Evolutionary conservation across 2,113 vertebrate genomes (phyloP).

Genomic region (Brienomyrus brachyistius): DNA sequence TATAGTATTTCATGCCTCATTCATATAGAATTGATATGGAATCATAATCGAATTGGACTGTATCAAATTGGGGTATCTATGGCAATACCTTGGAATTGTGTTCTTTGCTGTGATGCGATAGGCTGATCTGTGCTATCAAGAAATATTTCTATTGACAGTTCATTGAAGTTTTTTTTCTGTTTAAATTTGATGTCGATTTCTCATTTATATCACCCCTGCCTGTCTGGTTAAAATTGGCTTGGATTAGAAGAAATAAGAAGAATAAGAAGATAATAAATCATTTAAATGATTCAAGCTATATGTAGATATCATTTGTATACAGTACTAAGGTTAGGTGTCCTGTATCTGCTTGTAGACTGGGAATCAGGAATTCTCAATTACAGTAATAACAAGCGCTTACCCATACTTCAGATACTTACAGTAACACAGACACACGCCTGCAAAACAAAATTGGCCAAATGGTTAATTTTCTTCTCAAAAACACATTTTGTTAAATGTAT

Average conservation of each 20-base stretch:
- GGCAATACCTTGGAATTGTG: neutral
- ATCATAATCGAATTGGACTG: neutral
- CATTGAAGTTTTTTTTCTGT: neutral
- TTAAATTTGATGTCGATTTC: neutral
- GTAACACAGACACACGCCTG: no score
- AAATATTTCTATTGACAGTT: neutral
- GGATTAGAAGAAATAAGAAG: no score
- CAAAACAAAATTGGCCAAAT: no score
- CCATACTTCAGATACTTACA: no score
- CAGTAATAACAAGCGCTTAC: no score
- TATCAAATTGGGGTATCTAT: neutral
- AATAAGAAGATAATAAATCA: no score
- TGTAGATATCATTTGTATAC: neutral
- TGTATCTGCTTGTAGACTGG: neutral
- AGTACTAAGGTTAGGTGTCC: neutral
- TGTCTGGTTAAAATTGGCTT: neutral
- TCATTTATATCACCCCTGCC: neutral
- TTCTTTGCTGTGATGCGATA: neutral
- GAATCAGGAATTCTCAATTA: neutral
- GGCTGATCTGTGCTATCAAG: neutral
- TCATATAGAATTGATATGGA: neutral
- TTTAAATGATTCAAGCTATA: neutral
- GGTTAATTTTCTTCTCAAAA: no score
- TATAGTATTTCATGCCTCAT: neutral
- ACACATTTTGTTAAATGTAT: no score